These are phyloP conservation scores for Leptoclinus maculatus DNA, from an alignment of 2,797 vertebrate genomes.

Conservation along the genomic window DNA sequence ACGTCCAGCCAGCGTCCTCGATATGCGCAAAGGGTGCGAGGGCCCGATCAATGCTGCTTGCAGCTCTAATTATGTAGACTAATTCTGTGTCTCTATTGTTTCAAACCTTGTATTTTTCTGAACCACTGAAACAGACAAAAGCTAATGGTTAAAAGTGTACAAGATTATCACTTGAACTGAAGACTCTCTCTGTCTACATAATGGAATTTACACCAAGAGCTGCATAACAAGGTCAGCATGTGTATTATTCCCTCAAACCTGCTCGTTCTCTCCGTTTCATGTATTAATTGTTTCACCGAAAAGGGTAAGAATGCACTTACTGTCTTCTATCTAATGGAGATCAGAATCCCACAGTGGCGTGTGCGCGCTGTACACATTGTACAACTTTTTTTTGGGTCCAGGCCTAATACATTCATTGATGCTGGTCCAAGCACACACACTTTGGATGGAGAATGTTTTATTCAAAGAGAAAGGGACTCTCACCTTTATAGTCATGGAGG, in stretches of 20 bases:
- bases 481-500: conserved; percentile 41
- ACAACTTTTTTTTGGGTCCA: conserved; percentile 37
- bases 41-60: too few species aligned
- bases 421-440: conserved; percentile 24
- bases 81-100: neutral
- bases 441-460: conserved; percentile 57
- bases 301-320: neutral
- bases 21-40: too few species aligned
- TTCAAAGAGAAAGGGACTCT: conserved; percentile 47
- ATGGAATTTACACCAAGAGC: neutral
- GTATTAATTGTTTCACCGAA: conserved; percentile 15
- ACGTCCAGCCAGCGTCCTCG: too few species aligned
- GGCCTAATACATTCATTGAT: conserved; percentile 44
- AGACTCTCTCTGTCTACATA: conserved; percentile 6
- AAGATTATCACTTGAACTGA: conserved; percentile 2
- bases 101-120: conserved; percentile 6
- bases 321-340: conserved; percentile 6
- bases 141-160: conserved; percentile 14
- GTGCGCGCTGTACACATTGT: conserved; percentile 33
- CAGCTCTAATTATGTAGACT: neutral
- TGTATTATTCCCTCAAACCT: neutral
- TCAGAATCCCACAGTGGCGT: conserved; percentile 8
- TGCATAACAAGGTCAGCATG: neutral
- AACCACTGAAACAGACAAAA: conserved; percentile 2
- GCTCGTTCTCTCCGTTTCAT: neutral